phyloP scores from a whole-genome alignment of 2,797 vertebrate genomes.

The Champsocephalus gunnari region DNA sequence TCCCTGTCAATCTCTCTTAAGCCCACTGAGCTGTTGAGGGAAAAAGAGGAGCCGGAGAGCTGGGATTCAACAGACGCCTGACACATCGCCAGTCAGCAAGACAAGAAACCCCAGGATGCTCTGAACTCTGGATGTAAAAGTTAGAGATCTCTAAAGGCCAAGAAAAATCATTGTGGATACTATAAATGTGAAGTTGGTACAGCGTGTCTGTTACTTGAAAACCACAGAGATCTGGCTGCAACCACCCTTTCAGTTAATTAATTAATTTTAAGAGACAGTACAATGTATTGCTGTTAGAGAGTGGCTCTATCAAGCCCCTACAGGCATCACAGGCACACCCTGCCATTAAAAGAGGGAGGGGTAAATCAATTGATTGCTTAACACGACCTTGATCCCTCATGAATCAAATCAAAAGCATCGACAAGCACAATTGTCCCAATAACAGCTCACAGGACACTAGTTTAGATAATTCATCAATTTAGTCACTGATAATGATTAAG shows the following conservation, averaged over 20 bases:
- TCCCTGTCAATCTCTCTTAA: slow-evolving; percentile 66
- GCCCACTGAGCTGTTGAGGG: slow-evolving; percentile 39
- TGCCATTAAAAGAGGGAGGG: slow-evolving; percentile 52
- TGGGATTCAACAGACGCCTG: slow-evolving; percentile 24
- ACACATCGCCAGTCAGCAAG: slow-evolving; percentile 51
- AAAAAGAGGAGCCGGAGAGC: slow-evolving; percentile 17
- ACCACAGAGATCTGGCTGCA: slow-evolving; percentile 16
- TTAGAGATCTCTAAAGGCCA: slow-evolving; percentile 23
- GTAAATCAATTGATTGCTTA: slow-evolving; percentile 62
- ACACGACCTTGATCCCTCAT: slow-evolving; percentile 59
- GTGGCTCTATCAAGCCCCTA: slow-evolving; percentile 21
- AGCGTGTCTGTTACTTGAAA: slow-evolving; percentile 29
- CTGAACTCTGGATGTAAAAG: slow-evolving; percentile 20
- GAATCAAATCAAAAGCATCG: slow-evolving; percentile 72
- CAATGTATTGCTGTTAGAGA: slow-evolving; percentile 40
- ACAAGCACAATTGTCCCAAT: slow-evolving; percentile 64
- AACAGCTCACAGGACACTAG: slow-evolving; percentile 46
- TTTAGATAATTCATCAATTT: slow-evolving; percentile 64
- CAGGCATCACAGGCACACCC: slow-evolving; percentile 27
- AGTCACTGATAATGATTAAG: slow-evolving; percentile 55
- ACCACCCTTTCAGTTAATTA: slow-evolving; percentile 51
- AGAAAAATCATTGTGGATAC: slow-evolving; percentile 6
- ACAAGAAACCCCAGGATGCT: slow-evolving; percentile 29
- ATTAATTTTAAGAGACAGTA: slow-evolving; percentile 52
- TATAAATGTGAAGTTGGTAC: slow-evolving; percentile 34